Base-by-base conservation (phyloP, 2,113 vertebrate species). In the Balaenoptera acutorostrata region DNA sequence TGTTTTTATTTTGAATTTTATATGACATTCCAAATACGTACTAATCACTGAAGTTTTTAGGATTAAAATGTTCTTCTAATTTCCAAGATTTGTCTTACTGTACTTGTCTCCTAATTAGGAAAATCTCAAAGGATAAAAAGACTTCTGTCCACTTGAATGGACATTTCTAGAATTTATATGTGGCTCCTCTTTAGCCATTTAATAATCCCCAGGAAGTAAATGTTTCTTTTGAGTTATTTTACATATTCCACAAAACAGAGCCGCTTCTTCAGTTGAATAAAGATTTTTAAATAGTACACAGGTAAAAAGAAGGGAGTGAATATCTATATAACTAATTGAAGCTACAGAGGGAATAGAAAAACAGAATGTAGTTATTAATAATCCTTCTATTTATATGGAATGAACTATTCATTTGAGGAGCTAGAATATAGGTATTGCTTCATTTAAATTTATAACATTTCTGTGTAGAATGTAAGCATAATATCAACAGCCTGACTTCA, bases 401-500 rank as follows among this genome's bases (percentile, higher is more conserved):
- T 84, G 89, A 88, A 61, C 93, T 96, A 59, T 97, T 98, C 89
- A 96, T 97, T 95, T 97, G 96, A 96, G 63, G 44, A 90, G 75
- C 74, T 87, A 55, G 71, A 95, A 94, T 86, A 96, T 81, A 95
- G 49, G 83, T 97, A 95, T 69, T 97, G 64, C 93, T 95, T 97
- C 69, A 83, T 95, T 96, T 94, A 95, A 95, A 95, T 93, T 93
- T 89, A n/a, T 92, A 84, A 77, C 68, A 75, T 49, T 72, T 66
- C 84, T 84, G 17, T 82, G 52, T 57, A 75, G 17, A 92, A 59
- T 23, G 2, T 52, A 46, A 90, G 36, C 33, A 11, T 85, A 72
- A 31, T 44, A 64, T 75, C 72, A 90, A 80, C 52, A 88, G 33
- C 41, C 66, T 88, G 85, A 66, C 57, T 93, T 87, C 25, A 31